Evolutionary conservation across 2,888 invertebrate genomes (phyloP).

Genomic region (Plutella xylostella): DNA sequence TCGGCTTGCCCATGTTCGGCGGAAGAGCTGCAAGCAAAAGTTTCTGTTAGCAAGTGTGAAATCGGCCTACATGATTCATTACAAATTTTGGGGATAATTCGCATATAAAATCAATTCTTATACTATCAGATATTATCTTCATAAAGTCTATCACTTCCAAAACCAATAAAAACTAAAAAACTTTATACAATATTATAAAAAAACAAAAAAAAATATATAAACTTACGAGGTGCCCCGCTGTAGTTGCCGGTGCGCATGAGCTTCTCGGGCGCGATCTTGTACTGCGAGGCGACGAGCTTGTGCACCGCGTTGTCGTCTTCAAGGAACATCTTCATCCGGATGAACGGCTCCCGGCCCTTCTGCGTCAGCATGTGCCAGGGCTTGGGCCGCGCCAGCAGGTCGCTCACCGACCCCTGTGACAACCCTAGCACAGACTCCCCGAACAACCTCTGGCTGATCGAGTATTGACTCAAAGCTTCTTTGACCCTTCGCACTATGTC

Average conservation of each 20-base stretch:
- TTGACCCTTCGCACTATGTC: constrained; percentile 97
- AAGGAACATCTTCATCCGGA: constrained; percentile 97
- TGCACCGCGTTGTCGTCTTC: constrained; percentile 96
- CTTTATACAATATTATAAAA: no score
- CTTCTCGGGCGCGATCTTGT: constrained; percentile 98
- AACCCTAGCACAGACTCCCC: constrained; percentile 98
- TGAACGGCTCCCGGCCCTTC: constrained; percentile 96
- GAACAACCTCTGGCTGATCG: constrained; percentile 97
- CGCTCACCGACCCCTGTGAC: constrained; percentile 97
- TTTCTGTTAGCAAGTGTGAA: no score
- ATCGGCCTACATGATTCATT: no score
- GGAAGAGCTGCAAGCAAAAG: constrained; percentile 68
- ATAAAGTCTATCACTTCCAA: no score
- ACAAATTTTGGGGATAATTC: no score
- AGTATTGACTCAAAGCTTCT: constrained; percentile 94
- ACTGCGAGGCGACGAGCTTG: constrained; percentile 95
- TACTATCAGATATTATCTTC: no score
- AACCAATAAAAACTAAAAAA: no score
- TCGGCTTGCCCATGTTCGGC: constrained; percentile 76
- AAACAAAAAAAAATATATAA: no score
- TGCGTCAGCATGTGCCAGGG: constrained; percentile 99
- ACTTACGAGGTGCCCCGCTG: constrained; percentile 85
- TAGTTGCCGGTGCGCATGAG: constrained; percentile 96
- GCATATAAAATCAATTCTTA: no score
- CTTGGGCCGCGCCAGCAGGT: constrained; percentile 95